Evolutionary conservation across 1,140 invertebrate species (phyloP).

Genomic region (Andrena cerasifolii): DNA sequence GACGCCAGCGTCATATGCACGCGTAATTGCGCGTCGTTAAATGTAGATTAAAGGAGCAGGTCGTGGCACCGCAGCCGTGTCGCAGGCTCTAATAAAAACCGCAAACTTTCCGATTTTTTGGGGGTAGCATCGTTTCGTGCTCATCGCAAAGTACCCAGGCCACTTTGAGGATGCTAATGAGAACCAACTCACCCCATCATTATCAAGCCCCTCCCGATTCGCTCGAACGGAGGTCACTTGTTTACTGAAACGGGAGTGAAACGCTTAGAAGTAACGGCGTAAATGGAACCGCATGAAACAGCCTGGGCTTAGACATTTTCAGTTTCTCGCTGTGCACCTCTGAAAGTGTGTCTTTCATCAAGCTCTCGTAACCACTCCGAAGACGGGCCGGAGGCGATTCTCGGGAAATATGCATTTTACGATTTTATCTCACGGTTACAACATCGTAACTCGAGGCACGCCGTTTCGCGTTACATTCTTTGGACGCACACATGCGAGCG

Average conservation of each 20-base stretch:
- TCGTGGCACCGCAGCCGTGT: not conserved
- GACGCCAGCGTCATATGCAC: not conserved
- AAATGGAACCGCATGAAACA: no score
- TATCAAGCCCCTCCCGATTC: not conserved
- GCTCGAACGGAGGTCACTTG: no score
- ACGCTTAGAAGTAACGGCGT: no score
- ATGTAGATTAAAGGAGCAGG: slow-evolving; percentile 5
- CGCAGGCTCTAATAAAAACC: slow-evolving; percentile 1
- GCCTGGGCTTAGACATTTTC: no score
- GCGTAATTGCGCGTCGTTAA: slow-evolving; percentile 4
- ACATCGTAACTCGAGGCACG: not conserved
- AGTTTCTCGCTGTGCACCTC: no score
- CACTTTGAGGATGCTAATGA: slow-evolving; percentile 35
- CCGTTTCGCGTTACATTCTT: not conserved
- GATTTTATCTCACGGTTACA: not conserved
- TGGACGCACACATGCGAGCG: no score
- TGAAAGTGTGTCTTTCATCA: no score
- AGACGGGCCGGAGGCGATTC: no score
- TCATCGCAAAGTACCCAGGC: not conserved
- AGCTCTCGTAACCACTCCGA: no score
- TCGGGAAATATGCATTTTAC: no score
- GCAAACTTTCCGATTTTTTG: not conserved
- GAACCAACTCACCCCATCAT: not conserved
- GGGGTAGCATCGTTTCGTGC: not conserved
- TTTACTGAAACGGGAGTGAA: not conserved